A percentile compares a stretch with the other conserved stretches of the same genome.
These are phyloP conservation scores for Caranx melampygus DNA, from an alignment of 2,113 vertebrate species.

Conservation along the genomic window DNA sequence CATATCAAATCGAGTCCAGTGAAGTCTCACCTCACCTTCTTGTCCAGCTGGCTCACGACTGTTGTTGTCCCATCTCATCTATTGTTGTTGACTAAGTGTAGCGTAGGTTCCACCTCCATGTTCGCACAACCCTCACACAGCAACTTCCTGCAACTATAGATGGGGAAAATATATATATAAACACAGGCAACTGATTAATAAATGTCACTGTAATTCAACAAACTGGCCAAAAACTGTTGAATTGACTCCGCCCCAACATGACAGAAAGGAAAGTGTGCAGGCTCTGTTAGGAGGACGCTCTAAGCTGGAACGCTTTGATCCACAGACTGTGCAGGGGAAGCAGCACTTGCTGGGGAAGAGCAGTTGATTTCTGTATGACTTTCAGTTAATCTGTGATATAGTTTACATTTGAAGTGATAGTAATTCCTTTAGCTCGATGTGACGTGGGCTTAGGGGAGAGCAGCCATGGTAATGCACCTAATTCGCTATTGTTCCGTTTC, in stretches of 20 bases:
- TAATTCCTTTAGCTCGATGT: conserved; percentile 66
- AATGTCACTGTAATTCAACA: conserved; percentile 22
- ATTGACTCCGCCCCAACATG: not conserved
- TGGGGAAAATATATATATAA: not conserved
- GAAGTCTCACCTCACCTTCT: conserved; percentile 50
- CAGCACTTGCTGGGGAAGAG: conserved; percentile 46
- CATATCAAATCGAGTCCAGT: conserved; percentile 51
- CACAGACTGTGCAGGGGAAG: conserved; percentile 37
- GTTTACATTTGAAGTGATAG: conserved; percentile 67
- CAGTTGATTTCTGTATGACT: conserved; percentile 61
- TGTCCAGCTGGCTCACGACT: conserved; percentile 49
- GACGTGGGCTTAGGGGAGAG: conserved; percentile 62
- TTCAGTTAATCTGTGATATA: conserved; percentile 61
- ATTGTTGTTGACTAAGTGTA: conserved; percentile 36
- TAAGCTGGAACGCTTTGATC: conserved; percentile 54
- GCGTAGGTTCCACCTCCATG: conserved; percentile 21
- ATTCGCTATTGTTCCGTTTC: conserved; percentile 77
- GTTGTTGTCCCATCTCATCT: conserved; percentile 51
- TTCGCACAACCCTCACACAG: conserved; percentile 21
- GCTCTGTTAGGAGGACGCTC: not conserved
- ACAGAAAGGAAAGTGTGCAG: not conserved
- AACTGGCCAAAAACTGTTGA: conserved; percentile 18
- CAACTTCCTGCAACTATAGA: conserved; percentile 5
- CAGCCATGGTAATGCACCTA: conserved; percentile 77
- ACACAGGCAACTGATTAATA: conserved; percentile 15